Conservation (phyloP, 2,888 invertebrate genomes). For the Microctonus aethiopoides region DNA sequence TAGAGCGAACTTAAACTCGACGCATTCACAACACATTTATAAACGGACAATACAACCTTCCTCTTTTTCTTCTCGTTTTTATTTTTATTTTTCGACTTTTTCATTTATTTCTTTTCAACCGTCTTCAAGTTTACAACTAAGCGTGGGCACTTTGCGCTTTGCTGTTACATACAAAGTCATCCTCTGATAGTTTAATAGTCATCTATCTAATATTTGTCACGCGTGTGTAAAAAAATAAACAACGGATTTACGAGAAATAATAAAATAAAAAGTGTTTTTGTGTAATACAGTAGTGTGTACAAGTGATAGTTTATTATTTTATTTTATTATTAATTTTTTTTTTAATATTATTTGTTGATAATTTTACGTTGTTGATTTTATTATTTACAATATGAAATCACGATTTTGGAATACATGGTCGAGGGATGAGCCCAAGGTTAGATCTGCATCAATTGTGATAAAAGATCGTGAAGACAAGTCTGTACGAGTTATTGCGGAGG, state of each 20-base stretch:
- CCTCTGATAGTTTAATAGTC: constrained; percentile 6
- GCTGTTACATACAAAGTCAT: not conserved
- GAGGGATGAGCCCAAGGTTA: constrained; percentile 47
- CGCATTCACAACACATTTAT: not conserved
- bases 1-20: constrained; percentile 8
- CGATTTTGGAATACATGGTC: constrained; percentile 52
- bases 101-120: constrained; percentile 5
- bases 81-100: too few species aligned
- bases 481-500: not conserved
- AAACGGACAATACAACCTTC: not conserved
- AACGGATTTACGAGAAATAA: not conserved
- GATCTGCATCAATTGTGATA: constrained; percentile 33
- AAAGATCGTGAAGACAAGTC: constrained; percentile 8
- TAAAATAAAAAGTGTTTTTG: not conserved
- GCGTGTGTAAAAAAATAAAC: not conserved
- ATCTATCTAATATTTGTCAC: constrained; percentile 15
- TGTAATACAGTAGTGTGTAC: not conserved
- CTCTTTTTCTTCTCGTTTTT: not conserved
- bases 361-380: not conserved
- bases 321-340: not conserved
- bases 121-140: not conserved
- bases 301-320: too few species aligned
- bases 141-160: constrained; percentile 12
- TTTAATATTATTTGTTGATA: not conserved
- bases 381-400: constrained; percentile 53